Evolutionary conservation across 2,797 vertebrate species (phyloP).

Genomic region (Ctenosaura bakeri): DNA sequence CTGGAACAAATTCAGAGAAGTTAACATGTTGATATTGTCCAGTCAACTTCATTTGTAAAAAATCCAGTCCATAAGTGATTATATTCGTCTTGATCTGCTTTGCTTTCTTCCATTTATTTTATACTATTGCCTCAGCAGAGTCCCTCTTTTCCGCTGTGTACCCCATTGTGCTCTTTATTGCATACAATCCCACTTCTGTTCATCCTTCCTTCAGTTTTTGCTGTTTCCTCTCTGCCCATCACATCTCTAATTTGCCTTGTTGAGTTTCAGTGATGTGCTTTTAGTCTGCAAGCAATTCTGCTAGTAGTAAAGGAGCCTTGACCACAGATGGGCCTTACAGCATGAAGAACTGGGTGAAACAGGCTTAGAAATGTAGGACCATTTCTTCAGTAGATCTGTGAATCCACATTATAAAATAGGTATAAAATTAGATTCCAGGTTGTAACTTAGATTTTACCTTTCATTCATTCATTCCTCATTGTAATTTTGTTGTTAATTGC

Average conservation of each 20-base stretch:
- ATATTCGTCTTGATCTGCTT: background rate
- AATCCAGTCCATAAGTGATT: background rate
- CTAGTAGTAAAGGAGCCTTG: background rate
- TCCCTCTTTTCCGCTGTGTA: background rate
- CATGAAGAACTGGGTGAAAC: background rate
- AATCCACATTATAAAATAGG: background rate
- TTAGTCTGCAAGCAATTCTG: background rate
- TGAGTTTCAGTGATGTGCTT: background rate
- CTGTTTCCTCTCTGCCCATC: too few species aligned
- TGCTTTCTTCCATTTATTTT: background rate
- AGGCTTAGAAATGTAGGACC: too few species aligned
- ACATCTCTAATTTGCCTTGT: background rate
- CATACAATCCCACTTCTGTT: background rate
- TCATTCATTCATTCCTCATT: background rate
- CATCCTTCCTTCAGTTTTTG: background rate
- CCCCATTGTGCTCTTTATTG: background rate
- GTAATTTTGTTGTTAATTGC: too few species aligned
- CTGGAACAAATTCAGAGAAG: background rate
- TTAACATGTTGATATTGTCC: too few species aligned
- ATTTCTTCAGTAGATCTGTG: background rate
- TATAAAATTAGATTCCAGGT: background rate
- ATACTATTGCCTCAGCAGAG: background rate
- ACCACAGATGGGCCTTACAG: too few species aligned
- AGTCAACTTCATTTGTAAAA: background rate
- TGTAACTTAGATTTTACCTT: background rate